These are phyloP conservation scores for Halyomorpha halys DNA, from an alignment of 1,140 invertebrate genomes.

Conservation along the genomic window DNA sequence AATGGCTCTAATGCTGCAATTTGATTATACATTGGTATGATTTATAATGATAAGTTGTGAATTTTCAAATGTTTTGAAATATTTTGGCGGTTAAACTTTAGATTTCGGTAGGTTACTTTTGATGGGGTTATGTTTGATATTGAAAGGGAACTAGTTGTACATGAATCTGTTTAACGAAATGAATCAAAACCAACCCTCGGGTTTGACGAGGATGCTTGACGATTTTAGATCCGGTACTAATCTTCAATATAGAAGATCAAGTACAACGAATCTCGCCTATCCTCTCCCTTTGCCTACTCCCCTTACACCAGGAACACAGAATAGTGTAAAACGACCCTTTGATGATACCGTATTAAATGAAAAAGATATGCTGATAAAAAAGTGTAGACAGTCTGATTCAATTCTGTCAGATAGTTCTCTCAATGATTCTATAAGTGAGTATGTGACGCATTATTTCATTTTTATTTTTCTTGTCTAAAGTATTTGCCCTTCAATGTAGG, in stretches of 20 bases:
- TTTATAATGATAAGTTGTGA: no score
- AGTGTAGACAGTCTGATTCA: neutral
- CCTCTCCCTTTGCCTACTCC: neutral
- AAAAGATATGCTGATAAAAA: slow-evolving; percentile 24
- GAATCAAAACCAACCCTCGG: slow-evolving; percentile 11
- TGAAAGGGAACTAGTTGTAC: no score
- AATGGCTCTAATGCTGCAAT: no score
- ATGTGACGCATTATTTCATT: neutral
- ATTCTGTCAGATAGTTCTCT: slow-evolving; percentile 1
- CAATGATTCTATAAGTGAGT: slow-evolving; percentile 12
- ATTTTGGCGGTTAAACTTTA: no score
- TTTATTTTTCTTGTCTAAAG: neutral
- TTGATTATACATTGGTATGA: no score
- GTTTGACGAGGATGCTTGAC: slow-evolving; percentile 4
- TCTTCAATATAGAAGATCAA: neutral
- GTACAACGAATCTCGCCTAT: neutral
- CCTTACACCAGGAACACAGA: neutral
- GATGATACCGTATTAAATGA: slow-evolving; percentile 22
- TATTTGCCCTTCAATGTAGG: neutral
- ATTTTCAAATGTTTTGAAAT: no score
- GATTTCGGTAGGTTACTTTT: no score
- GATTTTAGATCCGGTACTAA: slow-evolving; percentile 16
- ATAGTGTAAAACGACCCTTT: slow-evolving; percentile 16
- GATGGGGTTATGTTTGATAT: no score
- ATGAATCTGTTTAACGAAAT: neutral